Conservation (phyloP, 1,140 invertebrate genomes). For the Papilio polyxenes region DNA sequence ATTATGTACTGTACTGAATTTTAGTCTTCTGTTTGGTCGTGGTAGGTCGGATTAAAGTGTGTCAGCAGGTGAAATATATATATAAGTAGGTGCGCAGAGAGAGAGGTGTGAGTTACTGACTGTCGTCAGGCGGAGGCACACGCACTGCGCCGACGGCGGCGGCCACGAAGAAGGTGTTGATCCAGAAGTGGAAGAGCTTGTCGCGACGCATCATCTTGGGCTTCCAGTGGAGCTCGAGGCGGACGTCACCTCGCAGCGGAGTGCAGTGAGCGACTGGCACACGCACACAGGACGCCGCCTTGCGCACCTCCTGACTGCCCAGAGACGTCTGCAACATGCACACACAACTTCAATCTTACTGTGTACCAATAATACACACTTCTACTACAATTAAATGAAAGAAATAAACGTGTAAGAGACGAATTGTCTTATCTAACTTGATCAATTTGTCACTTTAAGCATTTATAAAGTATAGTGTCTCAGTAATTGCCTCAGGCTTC, state of each 20-base stretch:
- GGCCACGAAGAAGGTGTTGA: slow-evolving; percentile 96
- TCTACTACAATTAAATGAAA: no score
- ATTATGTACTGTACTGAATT: no score
- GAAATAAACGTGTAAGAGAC: no score
- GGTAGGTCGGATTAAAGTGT: no score
- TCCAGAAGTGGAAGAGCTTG: slow-evolving; percentile 97
- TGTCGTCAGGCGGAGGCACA: slow-evolving; percentile 66
- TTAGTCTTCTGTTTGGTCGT: no score
- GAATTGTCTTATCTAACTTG: no score
- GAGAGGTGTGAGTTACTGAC: slow-evolving; percentile 49
- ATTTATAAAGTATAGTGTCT: no score
- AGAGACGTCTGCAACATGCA: slow-evolving; percentile 55
- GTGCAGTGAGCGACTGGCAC: slow-evolving; percentile 83
- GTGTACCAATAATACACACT: no score
- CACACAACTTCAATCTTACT: neutral
- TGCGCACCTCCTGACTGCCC: slow-evolving; percentile 61
- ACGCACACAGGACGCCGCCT: slow-evolving; percentile 49
- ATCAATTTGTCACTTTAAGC: no score
- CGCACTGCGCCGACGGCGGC: slow-evolving; percentile 80
- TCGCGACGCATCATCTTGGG: slow-evolving; percentile 91
- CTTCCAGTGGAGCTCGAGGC: slow-evolving; percentile 93
- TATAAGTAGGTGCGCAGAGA: neutral
- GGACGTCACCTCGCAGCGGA: slow-evolving; percentile 91
- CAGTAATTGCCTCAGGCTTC: no score
- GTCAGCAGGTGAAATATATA: neutral